A percentile compares a stretch with the other conserved stretches of the same genome.
phyloP scores from a whole-genome alignment of 2,888 invertebrate genomes.

The Megastigmus dorsalis region DNA sequence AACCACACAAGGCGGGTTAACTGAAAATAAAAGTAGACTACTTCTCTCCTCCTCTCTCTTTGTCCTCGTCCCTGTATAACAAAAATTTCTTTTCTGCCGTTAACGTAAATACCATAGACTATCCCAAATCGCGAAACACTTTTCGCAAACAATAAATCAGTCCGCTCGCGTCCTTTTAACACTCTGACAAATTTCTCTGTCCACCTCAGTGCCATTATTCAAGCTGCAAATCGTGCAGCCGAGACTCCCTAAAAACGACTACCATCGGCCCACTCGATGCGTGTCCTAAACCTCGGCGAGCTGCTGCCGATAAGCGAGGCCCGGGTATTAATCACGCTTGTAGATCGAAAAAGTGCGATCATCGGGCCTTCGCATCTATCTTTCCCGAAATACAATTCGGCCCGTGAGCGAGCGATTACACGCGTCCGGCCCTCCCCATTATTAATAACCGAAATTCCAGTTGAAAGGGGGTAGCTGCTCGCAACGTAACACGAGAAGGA shows the following conservation, averaged over 20 bases:
- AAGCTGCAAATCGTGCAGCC: conserved; percentile 5
- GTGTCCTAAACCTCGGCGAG: conserved; percentile 10
- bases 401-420: neutral
- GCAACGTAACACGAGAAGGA: conserved; percentile 16
- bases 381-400: conserved; percentile 4
- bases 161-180: conserved; percentile 3
- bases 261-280: neutral
- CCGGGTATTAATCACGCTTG: conserved; percentile 21
- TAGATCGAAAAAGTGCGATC: conserved; percentile 31
- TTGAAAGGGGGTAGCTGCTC: neutral
- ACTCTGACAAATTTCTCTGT: conserved; percentile 29
- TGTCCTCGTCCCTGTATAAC: too few relatives aligned
- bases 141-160: conserved; percentile 3
- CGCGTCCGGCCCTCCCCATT: neutral
- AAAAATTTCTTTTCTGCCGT: conserved; percentile 14
- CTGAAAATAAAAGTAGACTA: neutral
- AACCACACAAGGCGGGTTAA: too few relatives aligned
- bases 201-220: conserved; percentile 22
- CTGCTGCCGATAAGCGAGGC: conserved; percentile 34
- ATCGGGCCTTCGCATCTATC: neutral
- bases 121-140: neutral
- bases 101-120: conserved; percentile 17
- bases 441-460: conserved; percentile 19
- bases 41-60: too few relatives aligned
- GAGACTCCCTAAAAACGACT: conserved; percentile 22